Conservation (phyloP, 2,797 vertebrate genomes). For the Galaxias olidus region DNA sequence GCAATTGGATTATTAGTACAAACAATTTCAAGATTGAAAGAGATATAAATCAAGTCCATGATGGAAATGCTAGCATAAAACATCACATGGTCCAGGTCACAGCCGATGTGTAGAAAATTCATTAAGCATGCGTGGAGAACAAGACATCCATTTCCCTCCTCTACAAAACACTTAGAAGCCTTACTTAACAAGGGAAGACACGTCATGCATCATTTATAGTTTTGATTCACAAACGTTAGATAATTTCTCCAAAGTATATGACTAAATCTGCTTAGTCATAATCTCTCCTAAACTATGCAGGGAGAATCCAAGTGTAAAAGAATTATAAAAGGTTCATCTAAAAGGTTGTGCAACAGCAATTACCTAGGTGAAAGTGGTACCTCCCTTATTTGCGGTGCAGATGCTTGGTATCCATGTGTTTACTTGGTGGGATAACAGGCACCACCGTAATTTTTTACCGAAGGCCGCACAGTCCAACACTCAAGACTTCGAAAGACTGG, state of each 20-base stretch:
- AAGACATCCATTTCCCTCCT: background rate
- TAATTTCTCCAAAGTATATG: slow-evolving; percentile 2
- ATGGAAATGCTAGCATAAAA: background rate
- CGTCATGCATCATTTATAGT: background rate
- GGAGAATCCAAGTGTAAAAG: no score
- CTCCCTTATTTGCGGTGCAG: no score
- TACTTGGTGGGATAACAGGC: no score
- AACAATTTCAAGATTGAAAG: background rate
- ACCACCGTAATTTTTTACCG: no score
- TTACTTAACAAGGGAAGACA: slow-evolving; percentile 4
- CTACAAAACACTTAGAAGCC: background rate
- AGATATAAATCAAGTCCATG: background rate
- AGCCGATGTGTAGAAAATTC: slow-evolving; percentile 3
- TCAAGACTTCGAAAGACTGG: no score
- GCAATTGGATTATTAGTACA: background rate
- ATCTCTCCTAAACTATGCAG: background rate
- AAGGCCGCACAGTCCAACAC: no score
- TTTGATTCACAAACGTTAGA: background rate
- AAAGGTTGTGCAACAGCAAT: no score
- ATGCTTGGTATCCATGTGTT: no score
- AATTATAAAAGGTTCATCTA: no score
- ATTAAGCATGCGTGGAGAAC: slow-evolving; percentile 21
- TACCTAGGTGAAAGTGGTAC: no score
- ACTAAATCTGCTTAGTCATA: slow-evolving; percentile 6
- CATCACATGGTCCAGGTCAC: slow-evolving; percentile 1